A percentile compares a stretch with the other conserved stretches of the same genome.
These are phyloP conservation scores for Amphipyra tragopoginis DNA, from an alignment of 2,888 invertebrate genomes.

Conservation along the genomic window DNA sequence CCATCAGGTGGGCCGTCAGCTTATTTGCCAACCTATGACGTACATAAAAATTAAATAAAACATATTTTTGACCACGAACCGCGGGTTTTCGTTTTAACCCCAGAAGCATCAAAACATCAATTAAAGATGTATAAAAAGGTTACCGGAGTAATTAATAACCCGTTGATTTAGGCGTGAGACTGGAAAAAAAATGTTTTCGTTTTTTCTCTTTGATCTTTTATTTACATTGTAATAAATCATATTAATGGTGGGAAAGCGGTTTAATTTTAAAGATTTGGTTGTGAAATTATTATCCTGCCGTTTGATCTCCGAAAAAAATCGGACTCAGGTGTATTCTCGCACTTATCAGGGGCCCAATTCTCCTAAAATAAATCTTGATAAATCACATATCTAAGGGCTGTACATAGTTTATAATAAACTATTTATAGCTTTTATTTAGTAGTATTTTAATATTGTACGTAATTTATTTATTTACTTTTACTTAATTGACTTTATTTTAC, in stretches of 20 bases:
- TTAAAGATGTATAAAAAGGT: slow-evolving; percentile 40
- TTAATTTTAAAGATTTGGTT: slow-evolving; percentile 2
- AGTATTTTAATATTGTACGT: too few relatives aligned
- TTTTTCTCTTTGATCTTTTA: slow-evolving; percentile 4
- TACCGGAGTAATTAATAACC: slow-evolving; percentile 41
- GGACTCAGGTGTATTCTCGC: too few relatives aligned
- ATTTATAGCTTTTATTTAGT: too few relatives aligned
- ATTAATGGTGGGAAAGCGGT: slow-evolving; percentile 8
- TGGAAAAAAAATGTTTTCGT: slow-evolving; percentile 12
- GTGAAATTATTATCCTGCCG: not conserved
- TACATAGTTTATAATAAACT: too few relatives aligned
- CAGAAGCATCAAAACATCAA: slow-evolving; percentile 24
- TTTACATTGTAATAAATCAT: slow-evolving; percentile 11
- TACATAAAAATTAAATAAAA: not conserved
- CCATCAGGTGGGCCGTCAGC: too few relatives aligned
- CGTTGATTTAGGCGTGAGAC: slow-evolving; percentile 27
- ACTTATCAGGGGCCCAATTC: too few relatives aligned
- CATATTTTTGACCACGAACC: slow-evolving; percentile 16
- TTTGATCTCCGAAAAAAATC: not conserved
- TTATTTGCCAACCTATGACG: too few relatives aligned
- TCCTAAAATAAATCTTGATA: too few relatives aligned
- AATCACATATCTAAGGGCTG: too few relatives aligned
- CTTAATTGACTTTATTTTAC: too few relatives aligned
- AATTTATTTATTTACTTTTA: too few relatives aligned
- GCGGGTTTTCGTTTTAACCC: not conserved